Evolutionary conservation across 64 coral and sea anemone species (phyloP), one percentile per base, ranked within the genome.

Genomic region (Astreopora myriophthalma): DNA sequence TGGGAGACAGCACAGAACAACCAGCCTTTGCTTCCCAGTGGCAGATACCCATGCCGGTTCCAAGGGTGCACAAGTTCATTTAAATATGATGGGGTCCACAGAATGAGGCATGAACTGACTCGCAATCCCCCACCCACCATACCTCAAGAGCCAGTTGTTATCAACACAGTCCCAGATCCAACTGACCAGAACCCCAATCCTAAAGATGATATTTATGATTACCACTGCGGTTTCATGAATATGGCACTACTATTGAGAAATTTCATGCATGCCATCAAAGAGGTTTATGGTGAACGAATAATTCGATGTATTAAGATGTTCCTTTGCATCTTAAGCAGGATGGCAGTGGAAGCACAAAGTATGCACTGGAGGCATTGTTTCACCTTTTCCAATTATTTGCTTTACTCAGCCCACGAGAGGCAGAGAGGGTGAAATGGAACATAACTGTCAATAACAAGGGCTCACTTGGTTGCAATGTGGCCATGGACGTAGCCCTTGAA

Each of bases 291-390:
- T 40, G 58, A 76, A 3, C 28, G 87, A 10, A 58, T 94, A 1
- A 40, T 94, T 2, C 33, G 28, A 52, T 94, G 93, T 24, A 89
- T 88, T 1, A 85, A 86, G 60, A 67, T 90, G 36, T 89, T 94
- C 30, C 69, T 94, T 4, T 73, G 14, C 80, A 96, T 70, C 84
- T 96, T 5, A 87, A 68, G 23, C 75, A 92, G 16, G 94, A 92
- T 88, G 94, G 94, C 12, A 82, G 48, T 76, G 85, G 94, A 1
- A 92, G 94, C 31, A 66, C 22, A 10, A 96, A 92, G n/a, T 96
- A 96, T 96, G 77, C 78, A 3, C 37, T 96, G 25, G 94, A 92
- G 46, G 74, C 81, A 40, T 35, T 95, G 3, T 79, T 71, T 27
- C 80, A 79, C 3, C 22, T 46, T 14, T 87, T 84, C 16, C 88